Percentiles rank a stretch among this genome's conserved stretches.
Conservation (phyloP, 2,888 invertebrate species). For the Plusia festucae region DNA sequence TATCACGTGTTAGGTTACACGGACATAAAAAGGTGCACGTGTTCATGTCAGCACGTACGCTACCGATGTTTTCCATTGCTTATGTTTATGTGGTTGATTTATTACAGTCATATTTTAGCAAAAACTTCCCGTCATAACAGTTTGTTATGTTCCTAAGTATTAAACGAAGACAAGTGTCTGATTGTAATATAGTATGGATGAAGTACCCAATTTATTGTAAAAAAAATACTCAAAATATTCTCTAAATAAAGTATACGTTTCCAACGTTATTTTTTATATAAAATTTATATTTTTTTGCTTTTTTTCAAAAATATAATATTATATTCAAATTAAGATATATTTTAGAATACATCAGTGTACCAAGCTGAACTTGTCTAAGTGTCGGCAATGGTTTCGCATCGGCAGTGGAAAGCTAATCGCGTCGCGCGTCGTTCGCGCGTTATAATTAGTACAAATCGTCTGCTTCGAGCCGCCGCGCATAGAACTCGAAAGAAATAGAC, state of each 20-base stretch:
- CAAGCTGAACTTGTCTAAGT: slow-evolving; percentile 44
- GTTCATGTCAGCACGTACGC: slow-evolving; percentile 63
- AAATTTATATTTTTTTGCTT: no score
- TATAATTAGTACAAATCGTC: slow-evolving; percentile 89
- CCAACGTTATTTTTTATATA: no score
- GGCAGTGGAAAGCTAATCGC: slow-evolving; percentile 83
- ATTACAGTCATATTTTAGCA: background rate
- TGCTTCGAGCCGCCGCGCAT: slow-evolving; percentile 66
- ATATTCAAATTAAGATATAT: no score
- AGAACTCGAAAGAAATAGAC: slow-evolving; percentile 71
- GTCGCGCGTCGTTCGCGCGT: slow-evolving; percentile 85
- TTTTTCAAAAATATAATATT: no score
- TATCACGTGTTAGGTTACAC: slow-evolving; percentile 82
- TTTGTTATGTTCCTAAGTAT: background rate
- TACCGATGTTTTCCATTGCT: slow-evolving; percentile 37
- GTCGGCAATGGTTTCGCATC: slow-evolving; percentile 61
- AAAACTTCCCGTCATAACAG: no score
- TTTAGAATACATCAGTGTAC: slow-evolving; percentile 14
- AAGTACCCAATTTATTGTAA: no score
- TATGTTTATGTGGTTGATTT: slow-evolving; percentile 24
- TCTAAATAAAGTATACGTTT: no score
- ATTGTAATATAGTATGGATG: background rate
- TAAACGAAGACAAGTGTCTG: background rate
- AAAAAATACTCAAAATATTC: no score
- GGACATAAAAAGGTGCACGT: slow-evolving; percentile 75